Evolutionary conservation across 1,140 invertebrate species (phyloP).

Genomic region (Lasaia peninsularis): DNA sequence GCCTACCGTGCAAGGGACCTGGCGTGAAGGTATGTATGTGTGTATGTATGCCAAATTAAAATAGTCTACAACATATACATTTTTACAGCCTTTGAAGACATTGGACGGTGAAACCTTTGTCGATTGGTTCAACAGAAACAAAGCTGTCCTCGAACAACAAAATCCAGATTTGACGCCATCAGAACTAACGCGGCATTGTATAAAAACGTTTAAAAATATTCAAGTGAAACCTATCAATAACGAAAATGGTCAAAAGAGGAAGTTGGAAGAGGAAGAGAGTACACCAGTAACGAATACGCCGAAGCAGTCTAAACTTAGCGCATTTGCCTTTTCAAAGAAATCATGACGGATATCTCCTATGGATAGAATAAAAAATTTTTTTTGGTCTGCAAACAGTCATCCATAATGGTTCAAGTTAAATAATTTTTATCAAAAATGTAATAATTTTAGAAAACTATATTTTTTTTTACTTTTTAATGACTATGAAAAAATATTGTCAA

Average conservation of each 20-base stretch:
- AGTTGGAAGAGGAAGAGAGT: conserved; percentile 46
- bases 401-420: too few relatives aligned
- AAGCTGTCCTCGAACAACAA: conserved; percentile 73
- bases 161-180: conserved; percentile 74
- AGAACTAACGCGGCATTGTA: conserved; percentile 77
- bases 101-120: conserved; percentile 73
- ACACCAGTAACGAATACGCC: conserved; percentile 41
- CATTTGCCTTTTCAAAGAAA: conserved; percentile 69
- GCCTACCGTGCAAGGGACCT: too few relatives aligned
- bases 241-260: conserved; percentile 53
- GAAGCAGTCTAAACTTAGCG: conserved; percentile 72
- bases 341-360: background rate
- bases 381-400: too few relatives aligned
- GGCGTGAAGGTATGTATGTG: too few relatives aligned
- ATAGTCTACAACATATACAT: too few relatives aligned
- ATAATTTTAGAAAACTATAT: too few relatives aligned
- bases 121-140: conserved; percentile 79
- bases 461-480: too few relatives aligned
- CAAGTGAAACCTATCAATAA: conserved; percentile 32
- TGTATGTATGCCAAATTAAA: too few relatives aligned
- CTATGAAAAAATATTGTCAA: too few relatives aligned
- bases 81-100: conserved; percentile 49
- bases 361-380: background rate
- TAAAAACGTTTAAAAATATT: conserved; percentile 75
- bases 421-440: too few relatives aligned